Evolutionary conservation across 23 tunicate genomes (phyloP), one percentile per base, ranked within the genome.

Genomic region (Styela clava): DNA sequence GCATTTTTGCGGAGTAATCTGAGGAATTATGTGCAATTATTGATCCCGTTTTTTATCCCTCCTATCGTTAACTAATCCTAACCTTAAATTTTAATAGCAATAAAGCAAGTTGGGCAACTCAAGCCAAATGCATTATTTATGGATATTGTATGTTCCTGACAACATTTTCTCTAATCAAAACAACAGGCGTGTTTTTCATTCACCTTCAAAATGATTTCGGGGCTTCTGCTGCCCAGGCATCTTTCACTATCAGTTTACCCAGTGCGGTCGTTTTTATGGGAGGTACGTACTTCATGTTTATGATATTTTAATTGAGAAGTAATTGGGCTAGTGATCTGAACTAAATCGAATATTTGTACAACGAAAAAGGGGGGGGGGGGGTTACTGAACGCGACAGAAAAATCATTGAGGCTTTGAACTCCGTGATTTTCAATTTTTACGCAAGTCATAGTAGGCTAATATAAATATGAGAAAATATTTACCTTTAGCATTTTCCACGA

Each of bases 241-340:
- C 81, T 25, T 76, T 76, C 0, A 76, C 81, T 21, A 52, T 76
- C 33, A 52, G 65, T 29, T 16, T 76, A 56, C 51, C 81, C 21
- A 76, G 81, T 44, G 52, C 81, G 5, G 31, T 76, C 25, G 67
- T 76, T 44, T 76, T 76, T 24, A n/a, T 76, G 31, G 81, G 81
- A 76, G 81, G 81, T 76, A 24, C 0, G 1, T n/a, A n/a, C n/a
- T n/a, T n/a, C n/a, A n/a, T n/a, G n/a, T n/a, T 22, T 21, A 61
- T 0, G 22, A 22, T 22, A 21, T 61, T 22, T 61, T 61, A 0
- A 0, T 61, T 61, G 0, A 0, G 22, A 0, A 22, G 64, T 61
- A 21, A 61, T 61, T 23, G n/a, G n/a, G 64, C n/a, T 61, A 61
- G 64, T 23, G 18, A 56, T 56, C 18, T 18, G 63, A 56, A 56